Conservation (phyloP, 2,888 invertebrate species). For the Bibio marci region DNA sequence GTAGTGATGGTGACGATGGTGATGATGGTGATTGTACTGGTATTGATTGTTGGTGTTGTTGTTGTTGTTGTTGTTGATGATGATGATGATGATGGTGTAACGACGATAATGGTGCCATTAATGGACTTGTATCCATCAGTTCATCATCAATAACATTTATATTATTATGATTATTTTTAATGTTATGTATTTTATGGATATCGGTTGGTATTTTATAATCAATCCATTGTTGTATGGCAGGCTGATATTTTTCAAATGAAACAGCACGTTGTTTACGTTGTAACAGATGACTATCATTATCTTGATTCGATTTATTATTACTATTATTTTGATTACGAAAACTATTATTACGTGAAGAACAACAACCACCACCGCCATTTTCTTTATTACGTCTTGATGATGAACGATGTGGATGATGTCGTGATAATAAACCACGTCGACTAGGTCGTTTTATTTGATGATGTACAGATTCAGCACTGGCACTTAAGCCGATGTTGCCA, state of each 20-base stretch:
- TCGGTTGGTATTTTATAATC: background rate
- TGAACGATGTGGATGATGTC: conserved; percentile 34
- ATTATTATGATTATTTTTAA: background rate
- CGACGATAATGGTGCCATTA: too few species aligned
- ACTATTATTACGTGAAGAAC: conserved; percentile 6
- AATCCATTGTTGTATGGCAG: background rate
- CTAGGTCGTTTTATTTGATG: conserved; percentile 38
- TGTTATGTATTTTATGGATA: background rate
- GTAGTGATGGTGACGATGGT: too few species aligned
- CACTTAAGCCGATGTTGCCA: conserved; percentile 36
- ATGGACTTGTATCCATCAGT: background rate
- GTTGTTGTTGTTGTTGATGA: too few species aligned
- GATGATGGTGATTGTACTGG: too few species aligned
- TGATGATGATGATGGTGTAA: too few species aligned
- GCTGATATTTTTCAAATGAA: conserved; percentile 11
- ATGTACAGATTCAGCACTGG: conserved; percentile 44
- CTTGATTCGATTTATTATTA: too few species aligned
- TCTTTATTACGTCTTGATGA: conserved; percentile 39
- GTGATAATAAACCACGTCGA: conserved; percentile 33
- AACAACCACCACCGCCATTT: conserved; percentile 24
- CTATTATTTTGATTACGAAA: conserved; percentile 18
- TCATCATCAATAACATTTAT: background rate
- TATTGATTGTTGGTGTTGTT: too few species aligned
- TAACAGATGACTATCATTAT: background rate
- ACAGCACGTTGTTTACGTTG: conserved; percentile 12